A percentile compares a stretch with the other conserved stretches of the same genome.
These are phyloP conservation scores for Sylvilagus floridanus DNA, from an alignment of 2,797 vertebrate species.

Conservation along the genomic window DNA sequence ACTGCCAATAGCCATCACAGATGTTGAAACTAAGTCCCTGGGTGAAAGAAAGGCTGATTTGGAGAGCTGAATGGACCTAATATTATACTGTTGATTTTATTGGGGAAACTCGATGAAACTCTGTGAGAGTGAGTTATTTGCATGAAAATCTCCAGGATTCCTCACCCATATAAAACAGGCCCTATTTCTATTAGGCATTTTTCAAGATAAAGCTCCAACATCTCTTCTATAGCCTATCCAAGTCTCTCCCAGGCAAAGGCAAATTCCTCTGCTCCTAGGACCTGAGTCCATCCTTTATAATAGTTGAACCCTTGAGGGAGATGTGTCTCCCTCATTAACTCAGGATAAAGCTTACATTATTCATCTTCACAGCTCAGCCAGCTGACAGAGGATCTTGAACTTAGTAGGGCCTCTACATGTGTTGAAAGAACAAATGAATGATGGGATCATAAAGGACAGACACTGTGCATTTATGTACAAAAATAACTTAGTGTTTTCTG, in stretches of 20 bases:
- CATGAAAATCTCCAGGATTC: background rate
- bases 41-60: background rate
- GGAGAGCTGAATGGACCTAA: background rate
- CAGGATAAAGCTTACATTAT: background rate
- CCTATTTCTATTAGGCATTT: background rate
- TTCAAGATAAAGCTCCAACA: background rate
- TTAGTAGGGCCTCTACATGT: background rate
- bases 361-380: background rate
- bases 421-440: conserved; percentile 14
- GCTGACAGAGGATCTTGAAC: background rate
- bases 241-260: background rate
- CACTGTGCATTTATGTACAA: conserved; percentile 21
- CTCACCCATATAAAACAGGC: background rate
- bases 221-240: background rate
- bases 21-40: background rate
- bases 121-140: background rate
- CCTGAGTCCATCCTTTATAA: background rate
- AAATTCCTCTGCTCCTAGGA: background rate
- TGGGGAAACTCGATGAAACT: background rate
- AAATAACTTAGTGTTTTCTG: conserved; percentile 27
- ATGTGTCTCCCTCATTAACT: background rate
- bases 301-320: background rate
- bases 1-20: background rate
- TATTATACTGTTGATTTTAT: conserved; percentile 11
- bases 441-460: background rate